Percentiles rank a stretch among this genome's conserved stretches.
phyloP scores from a whole-genome alignment of 2,113 vertebrate genomes.

The Callipepla californica region DNA sequence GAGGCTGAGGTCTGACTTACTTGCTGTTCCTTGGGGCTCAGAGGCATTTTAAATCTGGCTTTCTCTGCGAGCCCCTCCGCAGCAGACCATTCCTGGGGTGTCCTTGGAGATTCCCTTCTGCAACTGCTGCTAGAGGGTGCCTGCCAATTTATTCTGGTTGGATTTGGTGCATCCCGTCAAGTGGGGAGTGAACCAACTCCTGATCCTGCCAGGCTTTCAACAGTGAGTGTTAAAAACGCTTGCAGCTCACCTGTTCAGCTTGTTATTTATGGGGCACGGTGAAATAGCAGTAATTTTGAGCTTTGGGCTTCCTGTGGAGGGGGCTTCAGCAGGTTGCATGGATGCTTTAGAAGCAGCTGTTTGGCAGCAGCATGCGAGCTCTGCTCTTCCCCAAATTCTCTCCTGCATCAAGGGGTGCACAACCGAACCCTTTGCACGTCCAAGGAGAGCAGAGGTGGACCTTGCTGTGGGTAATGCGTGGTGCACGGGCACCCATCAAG shows the following conservation, averaged over 20 bases:
- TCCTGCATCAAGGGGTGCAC: background rate
- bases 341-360: background rate
- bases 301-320: background rate
- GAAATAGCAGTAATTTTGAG: background rate
- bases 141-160: background rate
- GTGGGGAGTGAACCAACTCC: background rate
- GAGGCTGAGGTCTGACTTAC: background rate
- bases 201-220: background rate
- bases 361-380: background rate
- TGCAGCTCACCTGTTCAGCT: background rate
- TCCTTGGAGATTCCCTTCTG: background rate
- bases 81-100: background rate
- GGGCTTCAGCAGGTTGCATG: rapidly evolving
- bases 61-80: background rate
- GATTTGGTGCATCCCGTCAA: background rate
- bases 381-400: background rate
- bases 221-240: background rate
- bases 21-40: rapidly evolving
- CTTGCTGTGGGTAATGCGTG: rapidly evolving
- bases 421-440: too few relatives aligned
- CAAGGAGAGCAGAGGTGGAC: rapidly evolving
- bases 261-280: background rate
- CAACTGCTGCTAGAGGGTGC: background rate
- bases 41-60: background rate
- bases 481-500: background rate